Base-by-base conservation (phyloP, 2,888 invertebrate species). In the Drosophila monieri region DNA sequence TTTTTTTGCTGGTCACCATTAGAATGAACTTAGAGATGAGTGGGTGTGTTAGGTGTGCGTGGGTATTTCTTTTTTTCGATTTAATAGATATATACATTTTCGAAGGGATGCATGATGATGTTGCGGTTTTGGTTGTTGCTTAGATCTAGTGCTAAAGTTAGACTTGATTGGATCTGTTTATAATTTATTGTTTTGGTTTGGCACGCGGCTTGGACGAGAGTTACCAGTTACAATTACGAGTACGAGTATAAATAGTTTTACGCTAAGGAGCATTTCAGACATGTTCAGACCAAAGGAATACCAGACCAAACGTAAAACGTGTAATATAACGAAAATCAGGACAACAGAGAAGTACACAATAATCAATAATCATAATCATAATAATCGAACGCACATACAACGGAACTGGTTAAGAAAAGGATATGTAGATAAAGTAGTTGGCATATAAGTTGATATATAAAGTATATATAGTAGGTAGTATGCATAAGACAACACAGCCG, bases 401-500 rank as follows among this genome's bases (percentile, higher is more conserved):
- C 74, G 73, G 61, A 81, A 81, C 54, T 76, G 64, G 74, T 83
- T 88, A 83, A 80, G 73, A 48, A 73, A 59, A 47, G 51, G 21
- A 60, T 44, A 64, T 85, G 52, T 74, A 60, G 48, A 75, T 62
- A 62, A 68, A 60, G 53, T 77, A 66, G 60, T 78, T 67, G 58
- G 44, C 62, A 64, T 79, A 73, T 68, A 64, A 61, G 56, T 68
- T 64, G 76, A 64, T 78, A 76, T 81, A 70, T 80, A 66, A 59
- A 41, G 58, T 76, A 58, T 70, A 56, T 80, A 67, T 74, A 68
- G 64, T 70, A 53, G 67, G 74, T 85, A 79, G 72, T 86, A 81
- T 81, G 81, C 81, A 86, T 85, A 80, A 88, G 81, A 81, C 80
- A 81, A 81, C 88, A 88, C 81, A 81, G 88, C 88, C 84, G 88